Base-by-base conservation (phyloP, 2,888 invertebrate genomes). In the Aporophyla lueneburgensis region DNA sequence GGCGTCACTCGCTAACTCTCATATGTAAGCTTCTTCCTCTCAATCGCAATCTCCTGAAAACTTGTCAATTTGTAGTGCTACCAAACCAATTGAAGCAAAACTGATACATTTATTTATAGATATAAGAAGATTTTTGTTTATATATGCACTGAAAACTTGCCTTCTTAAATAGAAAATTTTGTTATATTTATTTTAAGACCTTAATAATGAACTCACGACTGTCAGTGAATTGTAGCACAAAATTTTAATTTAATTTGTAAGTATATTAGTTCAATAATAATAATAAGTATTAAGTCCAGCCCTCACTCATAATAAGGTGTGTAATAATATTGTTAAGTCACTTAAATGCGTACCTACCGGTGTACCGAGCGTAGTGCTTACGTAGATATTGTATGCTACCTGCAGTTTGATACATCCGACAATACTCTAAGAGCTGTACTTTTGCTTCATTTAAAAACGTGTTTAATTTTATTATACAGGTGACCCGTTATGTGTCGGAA, bases 261-360 rank as follows among this genome's bases (percentile, higher is more conserved):
- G 27, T 40, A 49, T 54, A 43, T 43, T 43, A 46, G 10, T 10
- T 46, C n/a, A 5, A 40, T 53, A 6, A 40, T 63, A 33, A 21
- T 24, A 27, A 46, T 74, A 73, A 72, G 56, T 33, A 53, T 79
- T 59, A 78, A 43, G 79, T 59, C 24, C 33, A 51, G 78, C 83
- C 83, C 80, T 80, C 80, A 83, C 61, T 80, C 77, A 51, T 46
- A 19, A 24, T 80, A 80, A 53, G 59, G 33, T 53, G 51, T 75
- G 27, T 81, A 40, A 19, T 58, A 43, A 76, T 63, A 46, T 68
- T 9, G 14, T 63, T 75, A 65, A 65, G 46, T 33, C 63, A 76
- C 53, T 49, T 53, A 19, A 2, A 27, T 59, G 65, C 40, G 54
- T 69, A 74, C 46, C 33, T 66, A 56, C 65, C 21, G 46, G 21